A percentile compares a stretch with the other conserved stretches of the same genome.
phyloP scores from a whole-genome alignment of 2,113 vertebrate genomes.

The Climacteris rufus region DNA sequence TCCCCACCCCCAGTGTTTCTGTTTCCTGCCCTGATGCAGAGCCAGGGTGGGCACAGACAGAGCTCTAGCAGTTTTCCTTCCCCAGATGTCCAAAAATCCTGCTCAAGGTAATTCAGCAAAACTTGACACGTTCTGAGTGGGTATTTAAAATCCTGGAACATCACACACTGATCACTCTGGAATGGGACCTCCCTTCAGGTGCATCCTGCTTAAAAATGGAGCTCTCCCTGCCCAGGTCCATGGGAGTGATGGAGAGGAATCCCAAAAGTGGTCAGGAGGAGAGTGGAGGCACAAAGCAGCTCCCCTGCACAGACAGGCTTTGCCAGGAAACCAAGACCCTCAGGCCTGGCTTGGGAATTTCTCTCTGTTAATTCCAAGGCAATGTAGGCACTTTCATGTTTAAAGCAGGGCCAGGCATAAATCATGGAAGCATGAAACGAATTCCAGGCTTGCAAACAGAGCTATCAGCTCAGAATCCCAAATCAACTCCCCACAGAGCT shows the following conservation, averaged over 20 bases:
- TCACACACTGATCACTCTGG: not conserved
- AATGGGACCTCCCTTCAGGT: not conserved
- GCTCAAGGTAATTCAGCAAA: not conserved
- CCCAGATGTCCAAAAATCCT: not conserved
- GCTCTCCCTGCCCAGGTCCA: not conserved
- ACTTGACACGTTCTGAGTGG: too few species aligned
- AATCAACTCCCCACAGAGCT: not conserved
- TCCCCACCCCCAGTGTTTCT: accelerated
- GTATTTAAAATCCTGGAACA: accelerated
- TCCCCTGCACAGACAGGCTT: too few species aligned
- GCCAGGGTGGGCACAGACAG: not conserved
- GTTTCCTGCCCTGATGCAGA: not conserved
- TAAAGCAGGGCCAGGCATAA: not conserved
- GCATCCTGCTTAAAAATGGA: not conserved
- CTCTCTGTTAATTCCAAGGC: not conserved
- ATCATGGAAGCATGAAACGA: not conserved
- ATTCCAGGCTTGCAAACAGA: not conserved
- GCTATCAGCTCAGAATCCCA: not conserved
- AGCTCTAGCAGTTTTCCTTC: not conserved
- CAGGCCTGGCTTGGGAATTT: not conserved
- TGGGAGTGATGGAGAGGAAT: not conserved
- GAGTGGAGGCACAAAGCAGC: too few species aligned
- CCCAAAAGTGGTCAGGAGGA: too few species aligned
- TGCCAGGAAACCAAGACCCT: not conserved
- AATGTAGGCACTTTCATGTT: not conserved